A percentile compares a stretch with the other conserved stretches of the same genome.
Conservation (phyloP, 2,888 invertebrate genomes). For the Zelleria hepariella region DNA sequence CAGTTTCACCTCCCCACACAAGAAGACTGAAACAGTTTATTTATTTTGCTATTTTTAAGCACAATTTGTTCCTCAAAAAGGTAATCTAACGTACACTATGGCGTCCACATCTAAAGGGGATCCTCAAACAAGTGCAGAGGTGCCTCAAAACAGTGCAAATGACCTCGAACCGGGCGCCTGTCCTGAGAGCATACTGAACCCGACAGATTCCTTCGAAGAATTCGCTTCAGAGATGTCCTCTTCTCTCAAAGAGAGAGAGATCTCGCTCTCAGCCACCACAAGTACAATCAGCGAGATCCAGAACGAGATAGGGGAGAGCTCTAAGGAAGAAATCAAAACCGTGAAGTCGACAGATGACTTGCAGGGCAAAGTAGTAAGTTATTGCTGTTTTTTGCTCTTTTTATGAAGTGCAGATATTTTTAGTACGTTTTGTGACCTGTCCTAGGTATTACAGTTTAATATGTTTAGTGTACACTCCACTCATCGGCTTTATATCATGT, state of each 20-base stretch:
- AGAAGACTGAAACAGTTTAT: not conserved
- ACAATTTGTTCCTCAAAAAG: not conserved
- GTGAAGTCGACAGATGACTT: slow-evolving; percentile 54
- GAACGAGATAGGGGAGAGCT: slow-evolving; percentile 59
- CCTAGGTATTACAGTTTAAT: no score
- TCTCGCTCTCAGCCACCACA: slow-evolving; percentile 64
- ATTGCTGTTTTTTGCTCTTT: not conserved
- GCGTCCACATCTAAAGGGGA: slow-evolving; percentile 54
- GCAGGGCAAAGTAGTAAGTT: slow-evolving; percentile 50
- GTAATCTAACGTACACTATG: slow-evolving; percentile 24
- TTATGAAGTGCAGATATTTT: not conserved
- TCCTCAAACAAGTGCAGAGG: slow-evolving; percentile 21
- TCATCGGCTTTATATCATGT: no score
- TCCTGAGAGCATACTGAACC: slow-evolving; percentile 77
- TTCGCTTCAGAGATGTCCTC: slow-evolving; percentile 77
- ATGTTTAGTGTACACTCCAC: no score
- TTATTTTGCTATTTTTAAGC: not conserved
- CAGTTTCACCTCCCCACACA: not conserved
- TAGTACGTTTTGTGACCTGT: no score
- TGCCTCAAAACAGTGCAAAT: slow-evolving; percentile 29
- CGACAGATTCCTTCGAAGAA: slow-evolving; percentile 80
- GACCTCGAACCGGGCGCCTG: slow-evolving; percentile 61
- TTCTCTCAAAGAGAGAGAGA: slow-evolving; percentile 71
- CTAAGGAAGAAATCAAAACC: slow-evolving; percentile 36
- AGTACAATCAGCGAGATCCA: slow-evolving; percentile 74